Evolutionary conservation across 1,140 invertebrate species (phyloP).

Genomic region (Bombyx mandarina): DNA sequence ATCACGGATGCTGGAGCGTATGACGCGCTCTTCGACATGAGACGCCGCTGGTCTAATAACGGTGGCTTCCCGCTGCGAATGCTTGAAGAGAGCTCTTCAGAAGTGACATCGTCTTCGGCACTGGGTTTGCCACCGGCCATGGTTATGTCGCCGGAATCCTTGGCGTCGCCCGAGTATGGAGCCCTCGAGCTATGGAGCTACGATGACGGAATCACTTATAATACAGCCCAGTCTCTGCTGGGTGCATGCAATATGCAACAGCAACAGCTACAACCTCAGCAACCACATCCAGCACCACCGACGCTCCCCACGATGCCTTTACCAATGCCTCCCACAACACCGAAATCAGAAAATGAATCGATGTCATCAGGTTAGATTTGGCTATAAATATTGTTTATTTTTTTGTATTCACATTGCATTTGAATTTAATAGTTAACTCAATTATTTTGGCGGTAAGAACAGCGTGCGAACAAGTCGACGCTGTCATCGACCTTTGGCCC

Average conservation of each 20-base stretch:
- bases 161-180: slow-evolving; percentile 77
- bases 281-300: slow-evolving; percentile 27
- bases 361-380: slow-evolving; percentile 65
- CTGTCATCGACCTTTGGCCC: slow-evolving; percentile 69
- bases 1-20: slow-evolving; percentile 44
- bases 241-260: slow-evolving; percentile 50
- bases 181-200: slow-evolving; percentile 87
- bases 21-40: slow-evolving; percentile 72
- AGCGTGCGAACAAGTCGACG: slow-evolving; percentile 24
- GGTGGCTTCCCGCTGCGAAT: slow-evolving; percentile 76
- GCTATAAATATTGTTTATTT: slow-evolving; percentile 1
- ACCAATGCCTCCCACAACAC: slow-evolving; percentile 65
- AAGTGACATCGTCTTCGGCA: slow-evolving; percentile 81
- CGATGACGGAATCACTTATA: slow-evolving; percentile 63
- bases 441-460: slow-evolving; percentile 16
- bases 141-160: slow-evolving; percentile 78
- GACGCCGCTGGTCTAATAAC: slow-evolving; percentile 79
- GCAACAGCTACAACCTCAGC: slow-evolving; percentile 32
- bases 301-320: slow-evolving; percentile 55
- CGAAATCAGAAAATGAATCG: slow-evolving; percentile 69
- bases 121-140: slow-evolving; percentile 72
- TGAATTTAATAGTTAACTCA: neutral
- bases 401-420: neutral
- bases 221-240: slow-evolving; percentile 44
- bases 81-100: slow-evolving; percentile 80